Base-by-base conservation (phyloP, 2,113 vertebrate species). In the Empidonax traillii region DNA sequence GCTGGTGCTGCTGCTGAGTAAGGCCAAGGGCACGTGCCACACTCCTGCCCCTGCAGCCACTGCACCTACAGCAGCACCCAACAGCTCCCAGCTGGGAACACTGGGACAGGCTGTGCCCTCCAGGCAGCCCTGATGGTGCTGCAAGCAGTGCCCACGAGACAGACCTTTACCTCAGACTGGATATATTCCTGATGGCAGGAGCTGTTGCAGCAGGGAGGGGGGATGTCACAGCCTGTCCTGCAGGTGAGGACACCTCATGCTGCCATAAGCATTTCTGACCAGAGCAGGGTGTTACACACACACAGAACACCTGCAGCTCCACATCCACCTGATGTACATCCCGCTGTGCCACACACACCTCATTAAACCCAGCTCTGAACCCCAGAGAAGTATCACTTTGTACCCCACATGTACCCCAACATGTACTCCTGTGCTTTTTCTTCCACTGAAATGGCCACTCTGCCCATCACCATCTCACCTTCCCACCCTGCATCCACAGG, bases 71-170 rank as follows among this genome's bases (percentile, higher is more conserved):
- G 53, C 62, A 61, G n/a, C 33, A 66, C 44, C 19, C 6, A 19
- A 31, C 52, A 13, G 5, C 41, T 33, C 10, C 1, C 3, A 3
- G 27, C 8, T 6, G 25, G 52, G 31, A 28, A 7, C 6, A 11
- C 15, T 7, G 0, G 2, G 27, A 55, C n/a, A 3, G 13, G 75
- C 66, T 41, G 58, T 6, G 30, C 24, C n/a, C 85, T 72, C 30
- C 62, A 19, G 55, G 9, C 6, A 0, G 2, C 1, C 1, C 55
- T 7, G 44, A 24, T 20, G 7, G 31, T 14, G 69, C 81, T 25
- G 37, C 56, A 28, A 19, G 55, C 37, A 53, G 76, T 8, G 41
- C 15, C 65, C 20, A 27, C 3, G 20, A 9, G 1, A 28, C 11
- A 14, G 47, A 18, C 21, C 35, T 37, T 39, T 9, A 27, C 46